Evolutionary conservation across 2,888 invertebrate species (phyloP).

Genomic region (Eilema griseolum): DNA sequence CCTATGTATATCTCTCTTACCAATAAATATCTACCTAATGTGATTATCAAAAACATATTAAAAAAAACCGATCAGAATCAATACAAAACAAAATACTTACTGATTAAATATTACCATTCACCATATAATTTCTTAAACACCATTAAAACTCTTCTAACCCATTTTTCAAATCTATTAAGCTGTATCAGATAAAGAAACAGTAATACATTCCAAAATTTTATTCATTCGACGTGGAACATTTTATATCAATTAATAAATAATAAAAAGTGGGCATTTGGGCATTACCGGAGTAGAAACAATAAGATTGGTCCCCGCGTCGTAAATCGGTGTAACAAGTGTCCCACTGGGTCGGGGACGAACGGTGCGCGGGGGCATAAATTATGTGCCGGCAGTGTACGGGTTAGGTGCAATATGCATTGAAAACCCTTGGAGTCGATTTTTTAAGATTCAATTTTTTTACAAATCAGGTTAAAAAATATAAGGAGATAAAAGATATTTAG

Average conservation of each 20-base stretch:
- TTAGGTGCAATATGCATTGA: slow-evolving; percentile 40
- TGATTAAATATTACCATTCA: slow-evolving; percentile 23
- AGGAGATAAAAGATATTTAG: not conserved
- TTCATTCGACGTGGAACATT: slow-evolving; percentile 59
- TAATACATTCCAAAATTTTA: slow-evolving; percentile 52
- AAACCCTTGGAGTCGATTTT: slow-evolving; percentile 27
- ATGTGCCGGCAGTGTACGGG: slow-evolving; percentile 47
- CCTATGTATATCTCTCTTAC: slow-evolving; percentile 8
- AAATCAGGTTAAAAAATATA: not conserved
- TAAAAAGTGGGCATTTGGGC: slow-evolving; percentile 66
- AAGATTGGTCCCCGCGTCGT: slow-evolving; percentile 62
- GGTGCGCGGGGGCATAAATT: slow-evolving; percentile 67
- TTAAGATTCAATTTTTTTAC: not conserved
- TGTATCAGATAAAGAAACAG: slow-evolving; percentile 50
- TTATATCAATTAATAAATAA: slow-evolving; percentile 76
- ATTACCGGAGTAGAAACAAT: slow-evolving; percentile 60
- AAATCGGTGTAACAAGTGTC: slow-evolving; percentile 72
- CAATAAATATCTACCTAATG: slow-evolving; percentile 8
- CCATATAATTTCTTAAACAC: slow-evolving; percentile 25
- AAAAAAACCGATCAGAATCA: slow-evolving; percentile 35
- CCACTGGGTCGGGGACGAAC: slow-evolving; percentile 56
- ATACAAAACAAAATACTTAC: slow-evolving; percentile 23
- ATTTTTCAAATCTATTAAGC: slow-evolving; percentile 53
- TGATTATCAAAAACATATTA: slow-evolving; percentile 21
- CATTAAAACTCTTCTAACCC: slow-evolving; percentile 38